Base-by-base conservation (phyloP, 1,140 invertebrate species). In the Thaumetopoea pityocampa region DNA sequence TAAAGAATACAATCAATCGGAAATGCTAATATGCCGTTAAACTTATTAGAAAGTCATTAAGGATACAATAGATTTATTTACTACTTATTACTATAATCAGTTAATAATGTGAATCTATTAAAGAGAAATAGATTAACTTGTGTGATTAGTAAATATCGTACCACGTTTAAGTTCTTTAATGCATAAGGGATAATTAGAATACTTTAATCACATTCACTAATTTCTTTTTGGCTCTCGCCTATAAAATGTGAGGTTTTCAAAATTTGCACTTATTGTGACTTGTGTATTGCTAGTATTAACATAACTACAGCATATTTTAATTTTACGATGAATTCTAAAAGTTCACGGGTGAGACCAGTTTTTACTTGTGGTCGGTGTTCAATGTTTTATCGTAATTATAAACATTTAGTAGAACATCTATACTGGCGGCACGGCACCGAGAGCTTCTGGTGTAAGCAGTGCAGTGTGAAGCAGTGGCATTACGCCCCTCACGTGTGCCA, bases 401-500 rank as follows among this genome's bases (percentile, higher is more conserved):
- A 69, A 34, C 47, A 40, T 7, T 43, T 69, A 28, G 37, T 71
- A 0, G 61, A 63, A 15, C 69, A 73, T 51, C 30, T 73, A 22
- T 71, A 63, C 36, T 74, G 70, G 67, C 51, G 70, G 5, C 70
- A 74, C 22, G 67, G 65, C 5, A 71, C 65, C 0, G 67, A 71
- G 33, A 71, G 67, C 20, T 9, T 47, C n/a, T 52, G 38, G 19
- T 74, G 70, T 32, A 53, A 50, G 11, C 41, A 51, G 26, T 74
- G 70, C 14, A 29, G 29, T 2, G 19, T 74, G 15, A 67, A 59
- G 26, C 43, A 49, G 5, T 71, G 67, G 67, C 20, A 12, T 4
- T 67, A 45, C 18, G 67, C 67, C 4, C 49, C 41, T 4, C 69
- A 73, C 40, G 7, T 63, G 7, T 73, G 67, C 17, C 41, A 70